Evolutionary conservation across 2,797 vertebrate genomes (phyloP).

Genomic region (Manis pentadactyla): DNA sequence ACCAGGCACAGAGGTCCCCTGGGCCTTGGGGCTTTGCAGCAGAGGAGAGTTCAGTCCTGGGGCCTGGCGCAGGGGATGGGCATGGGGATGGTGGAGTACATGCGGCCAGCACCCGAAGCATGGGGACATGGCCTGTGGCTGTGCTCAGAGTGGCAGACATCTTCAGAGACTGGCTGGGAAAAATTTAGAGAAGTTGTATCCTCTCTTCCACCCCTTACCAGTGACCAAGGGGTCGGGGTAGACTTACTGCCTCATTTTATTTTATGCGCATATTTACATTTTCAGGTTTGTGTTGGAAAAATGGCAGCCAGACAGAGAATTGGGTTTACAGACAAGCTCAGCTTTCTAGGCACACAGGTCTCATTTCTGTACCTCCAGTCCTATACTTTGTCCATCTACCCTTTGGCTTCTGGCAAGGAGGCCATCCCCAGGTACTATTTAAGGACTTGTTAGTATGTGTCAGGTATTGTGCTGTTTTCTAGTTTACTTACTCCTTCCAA

Average conservation of each 20-base stretch:
- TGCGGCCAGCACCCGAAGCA: background rate
- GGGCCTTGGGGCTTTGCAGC: background rate
- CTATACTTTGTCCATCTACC: background rate
- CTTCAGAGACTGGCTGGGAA: background rate
- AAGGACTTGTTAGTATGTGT: background rate
- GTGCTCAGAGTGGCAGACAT: background rate
- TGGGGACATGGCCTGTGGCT: background rate
- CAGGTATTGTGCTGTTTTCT: background rate
- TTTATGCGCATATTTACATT: background rate
- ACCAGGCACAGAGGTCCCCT: background rate
- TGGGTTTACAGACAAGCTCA: background rate
- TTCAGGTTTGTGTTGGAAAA: constrained; percentile 5
- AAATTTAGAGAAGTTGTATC: background rate
- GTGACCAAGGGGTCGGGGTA: background rate
- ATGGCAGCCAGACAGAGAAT: background rate
- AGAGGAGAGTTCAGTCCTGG: background rate
- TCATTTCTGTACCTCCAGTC: background rate
- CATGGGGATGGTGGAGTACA: background rate
- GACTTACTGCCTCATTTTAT: background rate
- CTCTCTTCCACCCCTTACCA: background rate
- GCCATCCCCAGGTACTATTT: background rate
- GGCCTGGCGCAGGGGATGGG: fast-evolving
- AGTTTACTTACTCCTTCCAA: background rate
- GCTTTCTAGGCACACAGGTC: background rate
- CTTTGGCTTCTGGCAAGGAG: background rate